phyloP scores from a whole-genome alignment of 2,888 invertebrate species.

The Euphydryas editha region DNA sequence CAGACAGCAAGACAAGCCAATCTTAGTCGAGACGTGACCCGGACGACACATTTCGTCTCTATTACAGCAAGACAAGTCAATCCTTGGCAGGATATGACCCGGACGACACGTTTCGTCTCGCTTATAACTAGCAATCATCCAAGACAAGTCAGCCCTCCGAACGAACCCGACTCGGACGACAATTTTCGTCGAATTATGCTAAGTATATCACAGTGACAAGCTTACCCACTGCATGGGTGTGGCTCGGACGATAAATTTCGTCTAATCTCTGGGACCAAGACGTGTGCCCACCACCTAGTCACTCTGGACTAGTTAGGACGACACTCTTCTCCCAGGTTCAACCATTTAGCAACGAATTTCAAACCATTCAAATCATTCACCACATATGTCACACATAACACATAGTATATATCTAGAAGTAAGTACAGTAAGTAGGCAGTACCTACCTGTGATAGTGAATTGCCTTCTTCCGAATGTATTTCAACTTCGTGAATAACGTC shows the following conservation, averaged over 20 bases:
- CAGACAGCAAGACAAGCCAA: too few species aligned
- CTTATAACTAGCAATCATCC: slow-evolving; percentile 2
- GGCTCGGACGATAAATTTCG: not conserved
- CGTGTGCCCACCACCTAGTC: not conserved
- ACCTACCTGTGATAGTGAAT: not conserved
- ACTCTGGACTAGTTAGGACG: too few species aligned
- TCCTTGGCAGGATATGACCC: not conserved
- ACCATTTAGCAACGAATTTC: not conserved
- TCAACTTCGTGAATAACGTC: not conserved
- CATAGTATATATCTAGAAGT: too few species aligned
- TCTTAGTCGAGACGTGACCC: too few species aligned
- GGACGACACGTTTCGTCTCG: slow-evolving; percentile 6
- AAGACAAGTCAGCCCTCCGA: slow-evolving; percentile 4
- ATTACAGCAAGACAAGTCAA: not conserved
- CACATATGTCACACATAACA: too few species aligned
- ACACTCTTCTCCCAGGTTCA: too few species aligned
- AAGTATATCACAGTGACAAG: not conserved
- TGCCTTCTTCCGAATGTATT: not conserved
- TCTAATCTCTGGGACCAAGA: too few species aligned
- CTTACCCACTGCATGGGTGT: too few species aligned
- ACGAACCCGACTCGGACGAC: slow-evolving; percentile 1
- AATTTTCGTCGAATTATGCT: not conserved
- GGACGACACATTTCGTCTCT: too few species aligned
- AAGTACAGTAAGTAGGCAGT: not conserved
- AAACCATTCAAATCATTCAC: not conserved